phyloP scores from a whole-genome alignment of 1,140 invertebrate genomes.

The Pectinophora gossypiella region DNA sequence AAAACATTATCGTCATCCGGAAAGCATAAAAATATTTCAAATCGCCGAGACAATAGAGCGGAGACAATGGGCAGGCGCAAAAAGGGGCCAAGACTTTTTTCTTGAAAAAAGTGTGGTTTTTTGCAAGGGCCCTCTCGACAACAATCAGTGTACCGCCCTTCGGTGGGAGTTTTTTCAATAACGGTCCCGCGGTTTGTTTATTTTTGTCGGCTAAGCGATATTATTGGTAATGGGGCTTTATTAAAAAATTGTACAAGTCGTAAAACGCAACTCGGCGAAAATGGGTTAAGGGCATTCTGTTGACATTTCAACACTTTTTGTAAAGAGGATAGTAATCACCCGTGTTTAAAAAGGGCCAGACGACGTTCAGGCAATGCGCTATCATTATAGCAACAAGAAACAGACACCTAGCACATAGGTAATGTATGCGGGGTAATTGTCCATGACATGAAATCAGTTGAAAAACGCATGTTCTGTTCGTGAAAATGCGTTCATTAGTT shows the following conservation, averaged over 20 bases:
- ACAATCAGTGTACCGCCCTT: conserved; percentile 59
- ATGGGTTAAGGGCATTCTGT: neutral
- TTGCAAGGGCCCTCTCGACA: conserved; percentile 48
- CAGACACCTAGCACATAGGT: neutral
- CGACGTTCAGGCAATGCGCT: neutral
- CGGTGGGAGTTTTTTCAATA: conserved; percentile 50
- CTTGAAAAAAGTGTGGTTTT: conserved; percentile 47
- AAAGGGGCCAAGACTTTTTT: conserved; percentile 59
- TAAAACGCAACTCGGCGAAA: conserved; percentile 4
- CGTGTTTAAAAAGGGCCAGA: neutral
- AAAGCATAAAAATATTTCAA: conserved; percentile 72
- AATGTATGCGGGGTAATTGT: neutral
- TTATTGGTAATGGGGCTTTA: conserved; percentile 49
- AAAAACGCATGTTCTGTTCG: neutral
- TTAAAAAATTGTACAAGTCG: conserved; percentile 28
- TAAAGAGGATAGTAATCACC: neutral
- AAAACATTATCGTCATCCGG: conserved; percentile 71
- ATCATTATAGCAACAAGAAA: neutral
- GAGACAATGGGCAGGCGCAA: conserved; percentile 64
- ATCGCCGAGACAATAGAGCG: conserved; percentile 61
- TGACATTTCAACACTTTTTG: neutral
- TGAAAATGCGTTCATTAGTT: conserved; percentile 1
- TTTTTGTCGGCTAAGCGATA: conserved; percentile 43
- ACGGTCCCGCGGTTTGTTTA: conserved; percentile 59
- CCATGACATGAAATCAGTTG: neutral